A percentile compares a stretch with the other conserved stretches of the same genome.
Evolutionary conservation across 2,797 vertebrate species (phyloP).

Genomic region (Hozukius guyotensis): DNA sequence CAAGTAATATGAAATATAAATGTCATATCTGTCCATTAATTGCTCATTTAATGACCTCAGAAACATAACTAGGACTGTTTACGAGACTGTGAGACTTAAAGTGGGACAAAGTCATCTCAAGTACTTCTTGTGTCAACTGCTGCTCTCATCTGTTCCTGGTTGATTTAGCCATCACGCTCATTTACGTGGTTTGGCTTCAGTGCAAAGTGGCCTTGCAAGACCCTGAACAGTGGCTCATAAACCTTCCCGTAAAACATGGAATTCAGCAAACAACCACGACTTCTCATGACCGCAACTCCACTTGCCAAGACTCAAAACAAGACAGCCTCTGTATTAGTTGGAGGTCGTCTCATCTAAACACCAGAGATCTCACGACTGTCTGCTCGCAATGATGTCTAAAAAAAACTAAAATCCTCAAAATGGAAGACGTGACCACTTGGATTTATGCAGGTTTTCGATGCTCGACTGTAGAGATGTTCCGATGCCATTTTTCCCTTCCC

Average conservation of each 20-base stretch:
- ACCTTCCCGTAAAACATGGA: slow-evolving; percentile 38
- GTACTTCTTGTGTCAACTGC: slow-evolving; percentile 6
- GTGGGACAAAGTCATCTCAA: neutral
- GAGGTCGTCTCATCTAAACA: slow-evolving; percentile 19
- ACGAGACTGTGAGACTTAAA: neutral
- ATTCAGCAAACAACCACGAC: slow-evolving; percentile 36
- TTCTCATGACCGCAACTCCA: slow-evolving; percentile 10
- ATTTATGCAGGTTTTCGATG: neutral
- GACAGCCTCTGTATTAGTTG: slow-evolving; percentile 28
- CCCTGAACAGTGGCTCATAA: slow-evolving; percentile 38
- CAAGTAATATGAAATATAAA: neutral
- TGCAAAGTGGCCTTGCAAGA: neutral
- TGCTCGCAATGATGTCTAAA: neutral
- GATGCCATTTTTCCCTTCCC: too few relatives aligned
- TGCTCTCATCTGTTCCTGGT: slow-evolving; percentile 27
- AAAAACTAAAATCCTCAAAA: neutral
- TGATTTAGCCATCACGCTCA: slow-evolving; percentile 9
- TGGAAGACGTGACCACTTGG: neutral
- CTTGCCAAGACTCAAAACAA: slow-evolving; percentile 39
- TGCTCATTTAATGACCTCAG: neutral
- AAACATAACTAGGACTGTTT: neutral
- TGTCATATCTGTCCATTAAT: neutral
- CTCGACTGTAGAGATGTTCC: neutral
- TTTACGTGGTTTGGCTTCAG: slow-evolving; percentile 14
- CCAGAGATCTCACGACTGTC: neutral